These are phyloP conservation scores for Liparis tanakae DNA, from an alignment of 2,797 vertebrate species.

Conservation along the genomic window DNA sequence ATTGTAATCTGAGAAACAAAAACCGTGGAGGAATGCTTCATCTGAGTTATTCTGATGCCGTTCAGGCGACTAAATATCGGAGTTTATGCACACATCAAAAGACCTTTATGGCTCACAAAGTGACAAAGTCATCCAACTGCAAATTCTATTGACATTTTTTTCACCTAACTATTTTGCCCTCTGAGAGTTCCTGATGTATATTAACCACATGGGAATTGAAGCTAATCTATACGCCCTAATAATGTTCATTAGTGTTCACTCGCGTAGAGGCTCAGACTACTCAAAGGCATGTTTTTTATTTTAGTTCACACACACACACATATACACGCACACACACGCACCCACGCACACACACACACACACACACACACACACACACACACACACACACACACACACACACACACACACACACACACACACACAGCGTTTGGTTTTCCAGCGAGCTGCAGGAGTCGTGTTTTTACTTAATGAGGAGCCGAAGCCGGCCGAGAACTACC, in stretches of 20 bases:
- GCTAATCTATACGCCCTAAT: constrained; percentile 47
- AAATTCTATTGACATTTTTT: constrained; percentile 51
- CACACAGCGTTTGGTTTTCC: constrained; percentile 55
- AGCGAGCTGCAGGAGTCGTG: constrained; percentile 40
- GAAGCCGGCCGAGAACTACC: constrained; percentile 62
- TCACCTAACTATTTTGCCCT: constrained; percentile 47
- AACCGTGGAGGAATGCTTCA: constrained; percentile 30
- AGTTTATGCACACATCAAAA: constrained; percentile 20
- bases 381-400: constrained; percentile 14
- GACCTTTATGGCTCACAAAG: constrained; percentile 40
- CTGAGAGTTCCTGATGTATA: constrained; percentile 61
- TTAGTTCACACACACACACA: constrained; percentile 31
- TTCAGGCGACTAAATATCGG: constrained; percentile 9
- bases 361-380: constrained; percentile 27
- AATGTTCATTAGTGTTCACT: constrained; percentile 65
- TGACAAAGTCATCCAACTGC: constrained; percentile 57
- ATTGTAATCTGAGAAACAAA: constrained; percentile 26
- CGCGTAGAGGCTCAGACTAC: constrained; percentile 41
- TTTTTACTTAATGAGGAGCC: constrained; percentile 64
- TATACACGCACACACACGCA: no score
- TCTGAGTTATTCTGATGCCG: constrained; percentile 20
- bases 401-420: constrained; percentile 26
- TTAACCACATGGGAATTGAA: constrained; percentile 52
- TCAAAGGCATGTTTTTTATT: constrained; percentile 52
- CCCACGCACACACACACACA: constrained; percentile 27